Conservation (phyloP, 2,797 vertebrate genomes). For the Danio aesculapii region DNA sequence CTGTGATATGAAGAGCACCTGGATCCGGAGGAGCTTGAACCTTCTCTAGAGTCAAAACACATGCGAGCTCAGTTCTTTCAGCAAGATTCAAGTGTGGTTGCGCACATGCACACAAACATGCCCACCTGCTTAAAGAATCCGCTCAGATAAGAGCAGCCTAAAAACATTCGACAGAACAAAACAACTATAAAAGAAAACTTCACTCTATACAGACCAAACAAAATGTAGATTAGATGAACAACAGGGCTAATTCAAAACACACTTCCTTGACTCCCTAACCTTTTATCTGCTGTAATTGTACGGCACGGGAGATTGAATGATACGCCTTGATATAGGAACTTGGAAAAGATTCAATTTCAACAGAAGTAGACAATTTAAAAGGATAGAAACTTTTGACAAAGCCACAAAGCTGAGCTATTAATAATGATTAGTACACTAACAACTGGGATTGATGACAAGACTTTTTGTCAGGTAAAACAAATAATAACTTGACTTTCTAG, state of each 20-base stretch:
- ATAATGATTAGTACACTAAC: no score
- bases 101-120: slow-evolving; percentile 8
- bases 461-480: no score
- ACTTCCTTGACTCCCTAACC: neutral
- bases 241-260: neutral
- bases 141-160: slow-evolving; percentile 28
- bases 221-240: slow-evolving; percentile 19
- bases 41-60: slow-evolving; percentile 60
- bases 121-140: slow-evolving; percentile 47
- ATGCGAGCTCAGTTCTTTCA: slow-evolving; percentile 39
- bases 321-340: neutral
- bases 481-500: no score
- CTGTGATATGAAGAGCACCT: slow-evolving; percentile 79
- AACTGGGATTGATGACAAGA: no score
- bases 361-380: neutral
- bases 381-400: neutral
- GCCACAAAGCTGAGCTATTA: neutral
- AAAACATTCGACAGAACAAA: slow-evolving; percentile 15
- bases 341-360: neutral
- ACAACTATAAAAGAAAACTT: neutral
- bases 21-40: slow-evolving; percentile 71
- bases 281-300: neutral
- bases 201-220: slow-evolving; percentile 13
- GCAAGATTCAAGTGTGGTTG: neutral
- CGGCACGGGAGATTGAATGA: neutral